Evolutionary conservation across 2,888 invertebrate genomes (phyloP), one percentile per base, ranked within the genome.

Genomic region (Chymomyza procnemis): DNA sequence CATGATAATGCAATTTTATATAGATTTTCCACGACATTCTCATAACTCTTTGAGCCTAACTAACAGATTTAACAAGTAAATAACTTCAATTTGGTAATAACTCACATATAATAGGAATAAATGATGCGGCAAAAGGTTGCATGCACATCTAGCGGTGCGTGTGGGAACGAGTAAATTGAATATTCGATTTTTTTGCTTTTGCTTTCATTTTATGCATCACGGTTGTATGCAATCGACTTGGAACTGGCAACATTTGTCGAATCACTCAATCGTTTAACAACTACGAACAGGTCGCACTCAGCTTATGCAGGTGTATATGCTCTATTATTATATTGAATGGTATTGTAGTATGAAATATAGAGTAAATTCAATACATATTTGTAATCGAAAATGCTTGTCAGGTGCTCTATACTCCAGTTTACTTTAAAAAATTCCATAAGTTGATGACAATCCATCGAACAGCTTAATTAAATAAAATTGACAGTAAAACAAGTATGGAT

Each of bases 371-470:
- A 18, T 18, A 41, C n/a, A 61, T 54, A 55, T 60, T 68, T 60
- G 65, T 70, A 62, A 60, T 59, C 52, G 52, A 71, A 69, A 62
- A 48, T 57, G 57, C 12, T 57, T n/a, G 12, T 5, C 2, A 1
- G 8, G 5, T 26, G 50, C 8, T 50, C 8, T n/a, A 50, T n/a
- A 50, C 50, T 50, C 16, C 50, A n/a, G 16, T 50, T 12, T 50
- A 66, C 59, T 65, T 30, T 61, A 50, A 67, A 57, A 59, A 52
- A 66, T 74, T 77, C 68, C 75, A 75, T 69, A 71, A 68, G 70
- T 70, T 58, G 80, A 79, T 84, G 80, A 79, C 82, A 80, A 69
- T 72, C 56, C 68, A 75, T 71, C 73, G 74, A 69, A 50, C 72
- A 68, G 70, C 46, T 41, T 19, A 34, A 58, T 19, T 46, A 41